Evolutionary conservation across 2,113 vertebrate genomes (phyloP), one percentile per base, ranked within the genome.

Genomic region (Hystrix brachyura): DNA sequence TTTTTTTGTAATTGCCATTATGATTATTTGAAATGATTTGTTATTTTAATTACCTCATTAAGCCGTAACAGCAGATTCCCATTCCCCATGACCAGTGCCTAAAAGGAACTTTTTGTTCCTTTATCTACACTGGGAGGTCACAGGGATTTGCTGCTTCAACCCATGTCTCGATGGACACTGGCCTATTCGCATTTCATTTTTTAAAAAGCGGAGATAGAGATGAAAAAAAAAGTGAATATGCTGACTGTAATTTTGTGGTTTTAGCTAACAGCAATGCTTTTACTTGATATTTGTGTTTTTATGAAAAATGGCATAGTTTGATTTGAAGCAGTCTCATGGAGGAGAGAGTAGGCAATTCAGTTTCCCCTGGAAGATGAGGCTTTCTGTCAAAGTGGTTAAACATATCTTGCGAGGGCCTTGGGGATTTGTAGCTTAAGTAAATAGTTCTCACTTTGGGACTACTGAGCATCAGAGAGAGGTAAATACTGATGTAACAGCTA

Each of bases 211-310:
- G 51, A 46, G 83, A 92, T 94, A 89, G 60, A 83, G 72, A 64
- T 88, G 55, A 51, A 80, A 97, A 79, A 79, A 96, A 19, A 83
- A 62, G 72, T 87, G 0, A 72, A 84, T 97, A 97, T 9, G 34
- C 48, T 81, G 84, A 81, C 83, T 90, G 0, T 88, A 92, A 67
- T 71, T 96, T 97, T 95, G 85, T 94, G 13, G 38, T 64, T 85
- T 97, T 96, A 85, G 34, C 97, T 60, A 55, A 53, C 78, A 95
- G 87, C 86, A 72, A 83, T 65, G 0, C 57, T 87, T 89, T 27
- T 83, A 92, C 96, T 96, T 97, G 80, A 96, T 95, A 96, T 84
- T 84, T 98, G 0, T 29, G 95, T 71, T 88, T 89, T 94, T 84
- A 85, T 64, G 93, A 90, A 69, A 67, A 81, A 93, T 94, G 88